These are phyloP conservation scores for Bombyx mandarina DNA, from an alignment of 1,140 invertebrate species.

Conservation along the genomic window DNA sequence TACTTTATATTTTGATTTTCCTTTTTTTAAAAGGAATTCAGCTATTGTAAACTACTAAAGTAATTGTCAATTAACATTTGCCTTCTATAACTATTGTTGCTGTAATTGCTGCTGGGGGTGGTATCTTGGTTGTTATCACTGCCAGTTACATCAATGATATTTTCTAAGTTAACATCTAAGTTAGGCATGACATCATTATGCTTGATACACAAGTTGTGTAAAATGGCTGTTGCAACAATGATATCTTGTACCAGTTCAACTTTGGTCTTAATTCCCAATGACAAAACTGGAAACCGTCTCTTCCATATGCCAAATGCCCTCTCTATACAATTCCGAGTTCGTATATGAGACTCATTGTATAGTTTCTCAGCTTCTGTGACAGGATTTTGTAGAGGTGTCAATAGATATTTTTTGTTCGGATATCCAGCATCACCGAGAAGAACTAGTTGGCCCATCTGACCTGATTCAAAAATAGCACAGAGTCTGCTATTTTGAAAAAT, in stretches of 20 bases:
- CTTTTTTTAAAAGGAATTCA: too few relatives aligned
- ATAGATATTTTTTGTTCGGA: constrained; percentile 6
- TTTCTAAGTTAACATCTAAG: neutral
- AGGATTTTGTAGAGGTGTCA: constrained; percentile 6
- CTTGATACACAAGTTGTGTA: constrained; percentile 10
- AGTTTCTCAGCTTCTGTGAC: constrained; percentile 7
- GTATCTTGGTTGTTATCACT: too few relatives aligned
- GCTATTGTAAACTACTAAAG: too few relatives aligned
- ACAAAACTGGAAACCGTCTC: constrained; percentile 13
- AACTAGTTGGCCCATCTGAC: too few relatives aligned
- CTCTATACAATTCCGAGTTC: constrained; percentile 15
- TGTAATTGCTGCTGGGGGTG: too few relatives aligned
- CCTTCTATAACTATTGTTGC: too few relatives aligned
- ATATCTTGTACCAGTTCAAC: constrained; percentile 2
- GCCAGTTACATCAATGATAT: too few relatives aligned
- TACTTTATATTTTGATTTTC: too few relatives aligned
- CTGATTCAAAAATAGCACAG: too few relatives aligned
- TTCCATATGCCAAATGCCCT: constrained; percentile 18
- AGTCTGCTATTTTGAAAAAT: constrained; percentile 5
- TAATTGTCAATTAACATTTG: too few relatives aligned
- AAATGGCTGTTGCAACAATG: constrained; percentile 8
- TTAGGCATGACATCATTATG: constrained; percentile 3
- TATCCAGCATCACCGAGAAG: constrained; percentile 10
- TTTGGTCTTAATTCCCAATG: neutral
- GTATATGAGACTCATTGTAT: constrained; percentile 14